Conservation (phyloP, 2,888 invertebrate genomes). For the Ligdia adustata region DNA sequence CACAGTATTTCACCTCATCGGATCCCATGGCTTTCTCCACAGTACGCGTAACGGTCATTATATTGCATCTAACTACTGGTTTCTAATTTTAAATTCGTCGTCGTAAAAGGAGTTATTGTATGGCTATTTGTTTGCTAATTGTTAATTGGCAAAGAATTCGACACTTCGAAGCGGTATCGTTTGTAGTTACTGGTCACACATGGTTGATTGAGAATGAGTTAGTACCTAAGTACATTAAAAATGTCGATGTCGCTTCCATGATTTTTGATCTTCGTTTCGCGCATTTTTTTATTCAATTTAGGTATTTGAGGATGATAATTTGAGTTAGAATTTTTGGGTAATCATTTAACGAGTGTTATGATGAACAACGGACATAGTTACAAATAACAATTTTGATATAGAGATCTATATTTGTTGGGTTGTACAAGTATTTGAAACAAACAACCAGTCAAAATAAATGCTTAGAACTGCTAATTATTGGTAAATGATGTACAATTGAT, state of each 20-base stretch:
- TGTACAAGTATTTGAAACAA: too few relatives aligned
- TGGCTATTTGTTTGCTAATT: constrained; percentile 33
- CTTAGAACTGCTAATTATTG: too few relatives aligned
- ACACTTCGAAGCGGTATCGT: constrained; percentile 26
- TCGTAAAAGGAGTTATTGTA: constrained; percentile 37
- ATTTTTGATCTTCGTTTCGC: constrained; percentile 50
- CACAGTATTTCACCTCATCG: constrained; percentile 7
- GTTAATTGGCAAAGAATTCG: constrained; percentile 33
- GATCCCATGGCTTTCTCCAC: constrained; percentile 33
- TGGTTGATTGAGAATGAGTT: constrained; percentile 18
- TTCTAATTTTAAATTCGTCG: constrained; percentile 39
- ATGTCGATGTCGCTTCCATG: constrained; percentile 48
- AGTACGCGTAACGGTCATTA: constrained; percentile 32
- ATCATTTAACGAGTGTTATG: too few relatives aligned
- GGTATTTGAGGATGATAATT: too few relatives aligned
- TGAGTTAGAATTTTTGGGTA: too few relatives aligned
- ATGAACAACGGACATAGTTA: too few relatives aligned
- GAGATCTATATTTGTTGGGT: too few relatives aligned
- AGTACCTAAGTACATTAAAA: background rate
- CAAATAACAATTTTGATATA: too few relatives aligned
- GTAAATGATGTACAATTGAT: too few relatives aligned
- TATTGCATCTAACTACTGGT: constrained; percentile 39
- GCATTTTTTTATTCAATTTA: constrained; percentile 81
- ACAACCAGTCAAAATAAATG: too few relatives aligned
- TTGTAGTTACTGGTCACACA: constrained; percentile 18